Evolutionary conservation across 2,888 invertebrate species (phyloP).

Genomic region (Subacronicta megacephala): DNA sequence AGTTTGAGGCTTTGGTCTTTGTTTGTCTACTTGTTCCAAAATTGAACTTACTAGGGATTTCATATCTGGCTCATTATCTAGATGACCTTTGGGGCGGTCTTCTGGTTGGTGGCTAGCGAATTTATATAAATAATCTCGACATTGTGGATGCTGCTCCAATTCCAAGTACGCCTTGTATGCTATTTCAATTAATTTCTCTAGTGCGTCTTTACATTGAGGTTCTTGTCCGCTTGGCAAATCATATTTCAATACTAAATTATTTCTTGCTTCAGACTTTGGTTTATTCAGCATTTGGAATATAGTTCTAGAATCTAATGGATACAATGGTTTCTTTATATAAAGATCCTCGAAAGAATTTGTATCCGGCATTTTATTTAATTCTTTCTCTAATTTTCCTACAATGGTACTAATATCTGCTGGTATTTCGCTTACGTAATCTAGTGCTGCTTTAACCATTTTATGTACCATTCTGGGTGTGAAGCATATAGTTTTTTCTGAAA

Average conservation of each 20-base stretch:
- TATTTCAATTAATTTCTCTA: slow-evolving; percentile 56
- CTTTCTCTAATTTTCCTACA: slow-evolving; percentile 27
- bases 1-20: slow-evolving; percentile 1
- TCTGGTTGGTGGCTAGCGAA: slow-evolving; percentile 28
- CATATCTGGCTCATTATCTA: slow-evolving; percentile 16
- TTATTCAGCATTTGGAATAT: slow-evolving; percentile 25
- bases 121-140: slow-evolving; percentile 39
- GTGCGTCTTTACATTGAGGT: slow-evolving; percentile 58
- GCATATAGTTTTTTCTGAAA: slow-evolving; percentile 29
- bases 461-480: slow-evolving; percentile 37
- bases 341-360: slow-evolving; percentile 11
- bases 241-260: slow-evolving; percentile 56
- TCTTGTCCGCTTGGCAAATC: slow-evolving; percentile 51
- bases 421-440: slow-evolving; percentile 37
- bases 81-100: slow-evolving; percentile 26
- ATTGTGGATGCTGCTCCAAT: slow-evolving; percentile 52
- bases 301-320: slow-evolving; percentile 39
- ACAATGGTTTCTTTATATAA: slow-evolving; percentile 4
- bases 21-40: slow-evolving; percentile 24
- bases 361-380: slow-evolving; percentile 21
- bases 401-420: slow-evolving; percentile 31
- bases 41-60: slow-evolving; percentile 26
- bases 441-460: slow-evolving; percentile 32
- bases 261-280: slow-evolving; percentile 24
- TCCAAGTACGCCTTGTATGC: slow-evolving; percentile 56